A percentile compares a stretch with the other conserved stretches of the same genome.
phyloP scores from a whole-genome alignment of 2,888 invertebrate species.

The Drosophila barbarae region DNA sequence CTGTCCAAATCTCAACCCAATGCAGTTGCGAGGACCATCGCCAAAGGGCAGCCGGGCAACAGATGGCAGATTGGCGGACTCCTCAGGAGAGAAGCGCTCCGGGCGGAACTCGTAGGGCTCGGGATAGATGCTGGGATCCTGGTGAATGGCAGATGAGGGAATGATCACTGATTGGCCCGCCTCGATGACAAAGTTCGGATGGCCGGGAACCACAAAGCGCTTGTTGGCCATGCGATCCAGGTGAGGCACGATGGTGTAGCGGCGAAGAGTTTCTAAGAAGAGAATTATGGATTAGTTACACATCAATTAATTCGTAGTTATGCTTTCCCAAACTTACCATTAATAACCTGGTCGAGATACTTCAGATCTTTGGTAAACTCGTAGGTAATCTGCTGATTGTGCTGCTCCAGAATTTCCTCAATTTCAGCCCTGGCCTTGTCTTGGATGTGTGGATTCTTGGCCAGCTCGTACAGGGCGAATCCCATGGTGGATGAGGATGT shows the following conservation, averaged over 20 bases:
- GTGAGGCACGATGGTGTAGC: conserved; percentile 81
- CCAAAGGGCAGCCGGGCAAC: conserved; percentile 74
- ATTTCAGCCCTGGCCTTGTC: conserved; percentile 57
- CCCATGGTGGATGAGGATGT: conserved; percentile 83
- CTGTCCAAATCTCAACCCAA: conserved; percentile 73
- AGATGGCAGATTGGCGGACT: conserved; percentile 80
- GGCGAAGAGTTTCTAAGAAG: conserved; percentile 81
- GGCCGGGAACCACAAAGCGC: conserved; percentile 80
- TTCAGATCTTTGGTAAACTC: conserved; percentile 51
- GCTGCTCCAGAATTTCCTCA: conserved; percentile 37
- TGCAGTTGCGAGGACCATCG: conserved; percentile 74
- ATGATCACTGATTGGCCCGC: conserved; percentile 65
- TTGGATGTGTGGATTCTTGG: conserved; percentile 57
- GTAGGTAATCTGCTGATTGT: conserved; percentile 59
- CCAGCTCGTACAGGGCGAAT: conserved; percentile 76
- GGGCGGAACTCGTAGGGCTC: conserved; percentile 83
- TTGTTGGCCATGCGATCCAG: conserved; percentile 80
- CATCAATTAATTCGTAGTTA: fast-evolving
- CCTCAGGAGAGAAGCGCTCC: conserved; percentile 82
- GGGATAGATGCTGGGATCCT: conserved; percentile 80
- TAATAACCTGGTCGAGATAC: conserved; percentile 30
- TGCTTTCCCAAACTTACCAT: not conserved
- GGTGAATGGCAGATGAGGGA: conserved; percentile 80
- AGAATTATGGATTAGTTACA: not conserved
- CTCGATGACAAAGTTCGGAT: conserved; percentile 80